These are phyloP conservation scores for Tethea ocularis DNA, from an alignment of 2,888 invertebrate genomes.

Conservation along the genomic window DNA sequence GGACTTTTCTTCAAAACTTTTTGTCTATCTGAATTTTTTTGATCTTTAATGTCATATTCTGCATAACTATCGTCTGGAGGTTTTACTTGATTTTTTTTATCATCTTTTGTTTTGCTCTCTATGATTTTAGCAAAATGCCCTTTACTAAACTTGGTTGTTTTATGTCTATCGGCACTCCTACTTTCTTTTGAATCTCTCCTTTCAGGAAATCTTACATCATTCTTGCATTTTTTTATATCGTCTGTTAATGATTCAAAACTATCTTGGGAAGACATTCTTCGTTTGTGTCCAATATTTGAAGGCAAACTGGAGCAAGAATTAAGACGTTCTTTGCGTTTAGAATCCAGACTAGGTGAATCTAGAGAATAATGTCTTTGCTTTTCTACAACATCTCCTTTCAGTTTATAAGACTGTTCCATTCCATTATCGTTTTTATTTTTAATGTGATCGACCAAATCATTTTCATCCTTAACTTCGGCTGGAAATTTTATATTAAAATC, in stretches of 20 bases:
- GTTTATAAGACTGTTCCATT: constrained; percentile 45
- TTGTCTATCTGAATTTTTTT: constrained; percentile 54
- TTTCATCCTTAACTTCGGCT: constrained; percentile 79
- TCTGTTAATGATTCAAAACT: constrained; percentile 83
- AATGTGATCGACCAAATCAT: constrained; percentile 40
- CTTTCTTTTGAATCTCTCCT: constrained; percentile 89
- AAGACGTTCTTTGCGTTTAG: constrained; percentile 84
- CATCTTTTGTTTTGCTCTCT: constrained; percentile 85
- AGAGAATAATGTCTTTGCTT: constrained; percentile 79
- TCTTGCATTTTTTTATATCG: constrained; percentile 85
- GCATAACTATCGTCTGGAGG: constrained; percentile 69
- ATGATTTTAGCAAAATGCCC: constrained; percentile 83
- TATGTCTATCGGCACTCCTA: constrained; percentile 67
- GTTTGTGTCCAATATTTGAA: constrained; percentile 86
- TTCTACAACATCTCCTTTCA: constrained; percentile 62
- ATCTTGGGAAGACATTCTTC: constrained; percentile 92
- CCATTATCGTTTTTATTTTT: constrained; percentile 50
- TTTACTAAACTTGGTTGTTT: constrained; percentile 84
- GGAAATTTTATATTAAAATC: constrained; percentile 53
- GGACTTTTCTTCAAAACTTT: constrained; percentile 58
- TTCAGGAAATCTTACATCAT: constrained; percentile 80
- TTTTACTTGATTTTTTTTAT: constrained; percentile 82
- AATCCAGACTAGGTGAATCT: constrained; percentile 72
- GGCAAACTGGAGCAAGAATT: constrained; percentile 85
- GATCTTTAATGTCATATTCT: constrained; percentile 51